phyloP scores from a whole-genome alignment of 2,113 vertebrate species.

The Salvator merianae region DNA sequence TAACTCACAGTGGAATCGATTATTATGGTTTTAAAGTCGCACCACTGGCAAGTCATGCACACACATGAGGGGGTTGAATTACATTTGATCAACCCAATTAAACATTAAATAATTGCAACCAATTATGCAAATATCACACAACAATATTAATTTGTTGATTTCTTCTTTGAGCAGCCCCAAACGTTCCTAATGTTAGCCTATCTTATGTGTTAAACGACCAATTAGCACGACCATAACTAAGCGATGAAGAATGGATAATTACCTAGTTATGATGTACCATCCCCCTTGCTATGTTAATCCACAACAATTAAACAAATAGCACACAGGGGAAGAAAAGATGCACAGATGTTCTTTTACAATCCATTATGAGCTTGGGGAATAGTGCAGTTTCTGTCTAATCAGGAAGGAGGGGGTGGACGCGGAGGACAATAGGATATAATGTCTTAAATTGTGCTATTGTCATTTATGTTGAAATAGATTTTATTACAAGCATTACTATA shows the following conservation, averaged over 20 bases:
- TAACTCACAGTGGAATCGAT: slow-evolving; percentile 60
- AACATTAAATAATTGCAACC: slow-evolving; percentile 78
- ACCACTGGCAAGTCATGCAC: slow-evolving; percentile 68
- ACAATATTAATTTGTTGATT: slow-evolving; percentile 81
- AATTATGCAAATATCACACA: slow-evolving; percentile 79
- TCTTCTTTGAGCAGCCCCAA: slow-evolving; percentile 71
- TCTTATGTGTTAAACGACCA: slow-evolving; percentile 73
- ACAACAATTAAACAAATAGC: slow-evolving; percentile 75
- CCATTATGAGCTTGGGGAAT: slow-evolving; percentile 64
- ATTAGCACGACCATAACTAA: slow-evolving; percentile 75
- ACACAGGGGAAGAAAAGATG: slow-evolving; percentile 64
- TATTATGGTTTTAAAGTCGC: slow-evolving; percentile 66
- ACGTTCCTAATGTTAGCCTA: slow-evolving; percentile 72
- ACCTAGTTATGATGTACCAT: slow-evolving; percentile 70
- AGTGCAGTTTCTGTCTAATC: slow-evolving; percentile 46
- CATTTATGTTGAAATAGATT: slow-evolving; percentile 43
- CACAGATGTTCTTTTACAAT: slow-evolving; percentile 75
- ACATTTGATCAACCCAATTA: slow-evolving; percentile 77
- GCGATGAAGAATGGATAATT: slow-evolving; percentile 76
- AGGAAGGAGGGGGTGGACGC: slow-evolving; percentile 4
- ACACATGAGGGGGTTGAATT: slow-evolving; percentile 69
- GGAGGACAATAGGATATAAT: slow-evolving; percentile 8
- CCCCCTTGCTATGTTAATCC: slow-evolving; percentile 70
- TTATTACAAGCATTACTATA: slow-evolving; percentile 1
- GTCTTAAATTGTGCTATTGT: slow-evolving; percentile 37